Conservation (phyloP, 2,797 vertebrate species). For the Melopsittacus undulatus region DNA sequence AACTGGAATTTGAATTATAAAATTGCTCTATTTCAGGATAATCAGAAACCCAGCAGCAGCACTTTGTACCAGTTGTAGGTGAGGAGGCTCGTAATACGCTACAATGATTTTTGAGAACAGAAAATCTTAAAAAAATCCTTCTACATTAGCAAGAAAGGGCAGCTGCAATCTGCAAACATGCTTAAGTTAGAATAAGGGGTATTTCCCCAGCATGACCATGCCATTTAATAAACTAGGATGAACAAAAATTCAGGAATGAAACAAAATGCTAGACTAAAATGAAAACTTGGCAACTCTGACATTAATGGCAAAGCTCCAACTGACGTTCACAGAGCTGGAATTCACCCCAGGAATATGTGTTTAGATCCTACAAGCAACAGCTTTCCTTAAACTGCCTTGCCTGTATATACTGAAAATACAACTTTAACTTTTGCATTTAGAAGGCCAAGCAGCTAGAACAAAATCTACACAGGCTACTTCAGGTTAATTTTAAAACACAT, state of each 20-base stretch:
- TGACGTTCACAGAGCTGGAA: background rate
- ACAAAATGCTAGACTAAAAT: background rate
- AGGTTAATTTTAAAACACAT: background rate
- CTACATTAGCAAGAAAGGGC: background rate
- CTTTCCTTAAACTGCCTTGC: background rate
- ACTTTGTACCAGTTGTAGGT: background rate
- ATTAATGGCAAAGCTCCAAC: background rate
- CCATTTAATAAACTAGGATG: background rate
- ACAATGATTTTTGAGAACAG: background rate
- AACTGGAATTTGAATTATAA: background rate
- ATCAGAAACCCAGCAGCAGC: background rate
- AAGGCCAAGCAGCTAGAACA: background rate
- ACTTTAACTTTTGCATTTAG: background rate
- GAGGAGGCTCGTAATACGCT: background rate
- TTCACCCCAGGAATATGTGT: background rate
- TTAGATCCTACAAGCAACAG: background rate
- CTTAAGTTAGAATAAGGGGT: background rate
- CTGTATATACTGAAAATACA: background rate
- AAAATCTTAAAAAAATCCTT: background rate
- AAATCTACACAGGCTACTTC: background rate
- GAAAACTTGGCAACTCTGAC: background rate
- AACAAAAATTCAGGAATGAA: background rate
- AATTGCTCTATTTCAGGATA: background rate
- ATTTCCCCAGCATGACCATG: background rate
- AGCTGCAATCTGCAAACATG: background rate